A percentile compares a stretch with the other conserved stretches of the same genome.
These are phyloP conservation scores for Drepana arcuata DNA, from an alignment of 1,140 invertebrate species.

Conservation along the genomic window DNA sequence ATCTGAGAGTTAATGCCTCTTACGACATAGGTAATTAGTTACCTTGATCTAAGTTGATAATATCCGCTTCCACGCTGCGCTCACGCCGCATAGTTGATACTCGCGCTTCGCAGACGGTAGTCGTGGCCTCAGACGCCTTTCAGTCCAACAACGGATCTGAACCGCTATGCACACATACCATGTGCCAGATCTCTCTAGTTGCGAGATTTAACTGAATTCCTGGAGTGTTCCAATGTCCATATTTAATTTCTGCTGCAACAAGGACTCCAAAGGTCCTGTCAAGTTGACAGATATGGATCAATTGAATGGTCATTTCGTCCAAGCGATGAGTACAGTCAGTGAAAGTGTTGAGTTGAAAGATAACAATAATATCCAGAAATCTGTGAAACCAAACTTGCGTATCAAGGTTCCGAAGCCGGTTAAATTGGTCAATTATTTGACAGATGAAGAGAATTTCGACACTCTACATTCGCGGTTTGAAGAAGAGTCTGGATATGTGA, in stretches of 20 bases:
- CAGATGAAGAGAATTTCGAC: constrained; percentile 40
- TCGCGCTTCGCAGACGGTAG: constrained; percentile 4
- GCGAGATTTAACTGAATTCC: not conserved
- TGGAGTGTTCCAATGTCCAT: constrained; percentile 26
- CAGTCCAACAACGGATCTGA: constrained; percentile 35
- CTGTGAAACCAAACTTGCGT: constrained; percentile 37
- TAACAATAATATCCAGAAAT: constrained; percentile 10
- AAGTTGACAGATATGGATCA: constrained; percentile 24
- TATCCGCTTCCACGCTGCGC: constrained; percentile 6
- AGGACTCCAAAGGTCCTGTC: constrained; percentile 17
- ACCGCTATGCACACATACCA: constrained; percentile 45
- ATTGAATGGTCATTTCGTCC: constrained; percentile 28
- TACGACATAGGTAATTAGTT: constrained; percentile 4
- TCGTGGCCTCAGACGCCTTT: constrained; percentile 15
- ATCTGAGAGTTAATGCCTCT: constrained; percentile 11
- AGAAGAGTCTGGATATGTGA: constrained; percentile 40
- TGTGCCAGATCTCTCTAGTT: constrained; percentile 24
- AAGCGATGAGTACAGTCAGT: constrained; percentile 34
- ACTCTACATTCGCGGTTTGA: constrained; percentile 39
- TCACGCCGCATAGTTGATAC: constrained; percentile 30
- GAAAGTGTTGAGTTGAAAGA: constrained; percentile 25
- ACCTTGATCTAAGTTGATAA: constrained; percentile 17
- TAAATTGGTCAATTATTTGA: constrained; percentile 43
- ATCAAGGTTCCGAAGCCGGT: constrained; percentile 53
- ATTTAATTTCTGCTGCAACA: constrained; percentile 30